Evolutionary conservation across 2,888 invertebrate genomes (phyloP).

Genomic region (Neuroscelio doddi): DNA sequence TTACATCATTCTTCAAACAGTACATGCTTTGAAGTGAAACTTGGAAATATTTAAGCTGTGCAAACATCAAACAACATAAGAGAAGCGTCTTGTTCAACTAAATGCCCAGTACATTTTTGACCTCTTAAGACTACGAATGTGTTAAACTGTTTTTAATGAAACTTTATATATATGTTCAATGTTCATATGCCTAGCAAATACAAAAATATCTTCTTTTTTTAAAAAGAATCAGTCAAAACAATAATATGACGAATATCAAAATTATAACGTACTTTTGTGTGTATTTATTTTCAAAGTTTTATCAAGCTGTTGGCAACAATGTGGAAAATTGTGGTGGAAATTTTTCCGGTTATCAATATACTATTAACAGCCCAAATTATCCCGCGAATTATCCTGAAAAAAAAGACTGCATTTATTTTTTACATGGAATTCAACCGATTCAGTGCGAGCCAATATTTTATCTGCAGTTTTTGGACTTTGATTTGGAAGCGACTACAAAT

Average conservation of each 20-base stretch:
- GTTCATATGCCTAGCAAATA: too few relatives aligned
- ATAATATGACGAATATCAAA: constrained; percentile 17
- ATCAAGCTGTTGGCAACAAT: constrained; percentile 20
- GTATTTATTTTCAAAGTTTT: constrained; percentile 2
- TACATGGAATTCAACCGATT: constrained; percentile 71
- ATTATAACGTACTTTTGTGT: constrained; percentile 7
- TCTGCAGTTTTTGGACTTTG: constrained; percentile 75
- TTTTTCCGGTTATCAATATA: constrained; percentile 72
- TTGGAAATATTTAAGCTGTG: constrained; percentile 59
- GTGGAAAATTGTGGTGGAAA: constrained; percentile 67
- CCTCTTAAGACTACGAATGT: constrained; percentile 5
- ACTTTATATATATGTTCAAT: too few relatives aligned
- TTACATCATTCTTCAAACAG: constrained; percentile 57
- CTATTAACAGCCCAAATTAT: constrained; percentile 74
- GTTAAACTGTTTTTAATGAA: too few relatives aligned
- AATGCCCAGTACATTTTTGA: constrained; percentile 51
- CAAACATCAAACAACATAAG: constrained; percentile 60
- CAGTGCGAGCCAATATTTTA: constrained; percentile 74
- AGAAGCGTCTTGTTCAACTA: constrained; percentile 42
- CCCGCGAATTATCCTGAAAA: constrained; percentile 72
- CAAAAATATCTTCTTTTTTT: too few relatives aligned
- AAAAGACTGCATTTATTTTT: constrained; percentile 72
- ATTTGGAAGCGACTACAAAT: constrained; percentile 72
- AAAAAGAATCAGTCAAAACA: too few relatives aligned
- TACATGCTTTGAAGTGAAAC: constrained; percentile 52